Evolutionary conservation across 2,797 vertebrate genomes (phyloP).

Genomic region (Clarias laeviceps): DNA sequence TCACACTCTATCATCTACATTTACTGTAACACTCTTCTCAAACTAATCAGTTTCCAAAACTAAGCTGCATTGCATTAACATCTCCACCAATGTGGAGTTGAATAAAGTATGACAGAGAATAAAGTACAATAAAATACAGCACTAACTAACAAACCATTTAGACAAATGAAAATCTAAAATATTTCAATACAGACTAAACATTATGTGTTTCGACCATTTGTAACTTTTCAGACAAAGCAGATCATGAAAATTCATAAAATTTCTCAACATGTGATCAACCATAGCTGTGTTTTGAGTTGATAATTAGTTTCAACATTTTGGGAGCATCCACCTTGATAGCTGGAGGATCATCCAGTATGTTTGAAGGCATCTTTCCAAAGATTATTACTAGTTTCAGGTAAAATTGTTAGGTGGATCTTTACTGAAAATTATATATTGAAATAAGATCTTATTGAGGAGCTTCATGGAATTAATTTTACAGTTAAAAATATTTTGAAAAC

Average conservation of each 20-base stretch:
- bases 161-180: neutral
- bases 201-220: neutral
- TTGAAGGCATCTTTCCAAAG: neutral
- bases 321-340: no score
- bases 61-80: neutral
- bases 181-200: neutral
- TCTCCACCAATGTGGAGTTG: neutral
- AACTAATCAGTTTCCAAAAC: no score
- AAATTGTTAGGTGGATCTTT: no score
- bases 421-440: neutral
- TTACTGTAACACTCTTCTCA: no score
- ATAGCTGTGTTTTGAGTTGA: neutral
- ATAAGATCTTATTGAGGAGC: no score
- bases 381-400: neutral
- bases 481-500: neutral
- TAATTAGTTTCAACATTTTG: neutral
- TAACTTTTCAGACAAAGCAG: neutral
- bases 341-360: neutral
- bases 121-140: neutral
- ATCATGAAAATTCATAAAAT: neutral
- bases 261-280: neutral
- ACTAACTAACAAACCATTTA: neutral
- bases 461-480: neutral
- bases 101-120: neutral
- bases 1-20: no score